Conservation (phyloP, 2,113 vertebrate species). For the Sander vitreus region DNA sequence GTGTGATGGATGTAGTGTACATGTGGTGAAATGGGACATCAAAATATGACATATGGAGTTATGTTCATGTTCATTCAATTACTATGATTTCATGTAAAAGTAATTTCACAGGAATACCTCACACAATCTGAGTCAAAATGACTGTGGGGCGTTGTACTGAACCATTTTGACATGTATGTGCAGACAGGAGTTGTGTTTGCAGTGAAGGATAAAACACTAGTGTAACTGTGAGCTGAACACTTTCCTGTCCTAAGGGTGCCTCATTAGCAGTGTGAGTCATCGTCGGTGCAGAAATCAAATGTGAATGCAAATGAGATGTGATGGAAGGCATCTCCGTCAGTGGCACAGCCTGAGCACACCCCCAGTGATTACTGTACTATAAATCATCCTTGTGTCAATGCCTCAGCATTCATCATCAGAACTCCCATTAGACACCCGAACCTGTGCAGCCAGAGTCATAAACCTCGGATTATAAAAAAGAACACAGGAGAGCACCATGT, state of each 20-base stretch:
- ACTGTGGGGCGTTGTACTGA: neutral
- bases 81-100: neutral
- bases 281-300: conserved; percentile 38
- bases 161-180: neutral
- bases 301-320: conserved; percentile 68
- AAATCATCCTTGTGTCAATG: conserved; percentile 60
- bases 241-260: conserved; percentile 58
- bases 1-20: neutral
- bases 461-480: conserved; percentile 20
- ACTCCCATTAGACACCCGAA: conserved; percentile 37
- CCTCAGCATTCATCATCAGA: conserved; percentile 31
- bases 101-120: neutral
- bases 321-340: conserved; percentile 64
- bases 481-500: neutral
- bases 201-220: conserved; percentile 39
- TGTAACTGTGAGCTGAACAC: conserved; percentile 18
- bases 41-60: neutral
- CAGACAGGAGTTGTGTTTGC: conserved; percentile 28
- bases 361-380: conserved; percentile 48
- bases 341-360: conserved; percentile 42
- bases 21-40: neutral
- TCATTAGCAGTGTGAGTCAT: conserved; percentile 75
- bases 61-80: too few species aligned
- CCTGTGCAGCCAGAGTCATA: conserved; percentile 31
- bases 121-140: neutral